A percentile compares a stretch with the other conserved stretches of the same genome.
Evolutionary conservation across 2,113 vertebrate species (phyloP).

Genomic region (Pituophis catenifer): DNA sequence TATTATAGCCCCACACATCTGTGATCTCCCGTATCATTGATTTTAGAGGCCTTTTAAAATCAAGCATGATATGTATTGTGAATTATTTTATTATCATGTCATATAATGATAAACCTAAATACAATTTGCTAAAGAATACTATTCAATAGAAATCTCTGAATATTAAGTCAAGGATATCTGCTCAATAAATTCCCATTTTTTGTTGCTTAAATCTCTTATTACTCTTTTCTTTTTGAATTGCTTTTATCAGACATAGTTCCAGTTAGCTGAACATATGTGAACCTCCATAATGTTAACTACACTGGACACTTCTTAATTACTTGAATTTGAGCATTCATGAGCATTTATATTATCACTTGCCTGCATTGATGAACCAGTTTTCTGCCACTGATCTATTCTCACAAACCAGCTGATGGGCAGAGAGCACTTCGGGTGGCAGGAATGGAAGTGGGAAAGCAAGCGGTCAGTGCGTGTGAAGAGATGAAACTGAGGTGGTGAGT

Average conservation of each 20-base stretch:
- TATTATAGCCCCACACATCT: neutral
- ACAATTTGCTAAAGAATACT: neutral
- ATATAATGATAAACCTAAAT: neutral
- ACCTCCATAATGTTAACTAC: neutral
- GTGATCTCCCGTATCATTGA: neutral
- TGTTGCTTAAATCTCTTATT: neutral
- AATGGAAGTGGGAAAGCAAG: neutral
- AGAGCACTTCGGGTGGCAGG: neutral
- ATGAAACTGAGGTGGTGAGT: neutral
- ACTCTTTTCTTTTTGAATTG: neutral
- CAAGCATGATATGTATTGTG: neutral
- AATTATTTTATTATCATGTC: neutral
- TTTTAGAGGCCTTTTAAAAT: neutral
- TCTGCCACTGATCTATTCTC: neutral
- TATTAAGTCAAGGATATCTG: neutral
- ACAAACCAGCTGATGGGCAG: neutral
- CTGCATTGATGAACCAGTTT: neutral
- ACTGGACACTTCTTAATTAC: neutral
- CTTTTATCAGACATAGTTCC: neutral
- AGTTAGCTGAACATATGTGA: neutral
- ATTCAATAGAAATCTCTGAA: neutral
- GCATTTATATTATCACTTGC: neutral
- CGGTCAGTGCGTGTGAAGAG: neutral
- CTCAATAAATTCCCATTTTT: neutral
- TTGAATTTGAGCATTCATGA: neutral